phyloP scores from a whole-genome alignment of 2,888 invertebrate genomes.

The Pachymerium ferrugineum region DNA sequence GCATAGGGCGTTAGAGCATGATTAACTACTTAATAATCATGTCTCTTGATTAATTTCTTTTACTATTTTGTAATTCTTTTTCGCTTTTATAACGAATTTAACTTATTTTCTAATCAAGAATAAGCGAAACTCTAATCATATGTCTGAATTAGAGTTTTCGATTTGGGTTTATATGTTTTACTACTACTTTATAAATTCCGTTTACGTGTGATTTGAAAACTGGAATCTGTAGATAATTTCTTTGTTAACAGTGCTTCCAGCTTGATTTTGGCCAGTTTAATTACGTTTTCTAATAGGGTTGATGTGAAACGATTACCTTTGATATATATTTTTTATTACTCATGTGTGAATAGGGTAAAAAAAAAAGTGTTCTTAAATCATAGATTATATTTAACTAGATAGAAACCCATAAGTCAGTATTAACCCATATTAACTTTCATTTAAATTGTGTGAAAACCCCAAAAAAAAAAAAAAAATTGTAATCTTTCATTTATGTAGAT shows the following conservation, averaged over 20 bases:
- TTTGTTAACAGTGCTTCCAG: conserved; percentile 16
- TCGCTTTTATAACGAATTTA: too few relatives aligned
- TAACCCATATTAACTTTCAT: neutral
- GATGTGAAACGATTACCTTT: neutral
- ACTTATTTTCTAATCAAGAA: too few relatives aligned
- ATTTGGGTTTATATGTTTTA: too few relatives aligned
- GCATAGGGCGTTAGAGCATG: conserved; percentile 12
- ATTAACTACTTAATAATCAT: conserved; percentile 1
- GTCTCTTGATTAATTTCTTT: neutral
- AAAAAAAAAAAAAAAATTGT: neutral
- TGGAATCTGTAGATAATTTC: too few relatives aligned
- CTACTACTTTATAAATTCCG: too few relatives aligned
- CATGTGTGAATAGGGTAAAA: neutral
- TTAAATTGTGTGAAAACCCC: neutral
- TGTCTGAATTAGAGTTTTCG: too few relatives aligned
- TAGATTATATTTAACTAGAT: neutral
- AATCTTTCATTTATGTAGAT: neutral
- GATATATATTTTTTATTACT: conserved; percentile 26
- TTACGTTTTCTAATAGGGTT: neutral
- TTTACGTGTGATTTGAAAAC: too few relatives aligned
- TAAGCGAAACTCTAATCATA: too few relatives aligned
- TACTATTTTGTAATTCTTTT: too few relatives aligned
- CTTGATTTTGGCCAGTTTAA: neutral
- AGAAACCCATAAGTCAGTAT: neutral
- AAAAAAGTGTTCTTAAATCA: too few relatives aligned